Conservation (phyloP, 2,113 vertebrate genomes). For the Xiphophorus hellerii region DNA sequence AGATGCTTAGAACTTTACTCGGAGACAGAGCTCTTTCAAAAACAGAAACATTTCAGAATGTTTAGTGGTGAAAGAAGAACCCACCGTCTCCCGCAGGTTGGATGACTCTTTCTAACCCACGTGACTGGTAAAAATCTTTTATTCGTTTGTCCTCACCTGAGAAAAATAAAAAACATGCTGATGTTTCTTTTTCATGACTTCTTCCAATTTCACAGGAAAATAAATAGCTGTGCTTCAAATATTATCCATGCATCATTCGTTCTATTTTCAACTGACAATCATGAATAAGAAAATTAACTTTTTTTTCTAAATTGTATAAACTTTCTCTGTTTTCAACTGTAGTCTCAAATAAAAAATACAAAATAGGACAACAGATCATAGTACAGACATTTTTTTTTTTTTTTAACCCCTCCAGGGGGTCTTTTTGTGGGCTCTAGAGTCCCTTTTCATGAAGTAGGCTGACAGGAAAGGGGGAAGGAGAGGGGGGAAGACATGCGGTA, state of each 20-base stretch:
- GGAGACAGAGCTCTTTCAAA: neutral
- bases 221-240: neutral
- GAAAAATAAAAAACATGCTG: neutral
- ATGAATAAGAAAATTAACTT: too few species aligned
- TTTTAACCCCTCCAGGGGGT: too few species aligned
- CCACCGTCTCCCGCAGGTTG: conserved; percentile 90
- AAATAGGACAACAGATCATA: too few species aligned
- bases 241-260: too few species aligned
- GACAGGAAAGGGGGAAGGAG: too few species aligned
- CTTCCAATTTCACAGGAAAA: neutral
- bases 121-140: conserved; percentile 95
- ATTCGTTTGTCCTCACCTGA: conserved; percentile 96
- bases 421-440: too few species aligned
- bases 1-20: neutral
- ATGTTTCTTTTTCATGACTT: neutral
- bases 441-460: too few species aligned
- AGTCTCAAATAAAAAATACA: too few species aligned
- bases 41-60: neutral
- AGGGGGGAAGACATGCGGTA: too few species aligned
- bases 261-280: neutral
- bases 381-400: too few species aligned
- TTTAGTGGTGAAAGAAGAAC: neutral
- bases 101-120: conserved; percentile 91
- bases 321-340: too few species aligned
- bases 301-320: too few species aligned